Evolutionary conservation across 2,888 invertebrate genomes (phyloP), one percentile per base, ranked within the genome.

Genomic region (Rhingia rostrata): DNA sequence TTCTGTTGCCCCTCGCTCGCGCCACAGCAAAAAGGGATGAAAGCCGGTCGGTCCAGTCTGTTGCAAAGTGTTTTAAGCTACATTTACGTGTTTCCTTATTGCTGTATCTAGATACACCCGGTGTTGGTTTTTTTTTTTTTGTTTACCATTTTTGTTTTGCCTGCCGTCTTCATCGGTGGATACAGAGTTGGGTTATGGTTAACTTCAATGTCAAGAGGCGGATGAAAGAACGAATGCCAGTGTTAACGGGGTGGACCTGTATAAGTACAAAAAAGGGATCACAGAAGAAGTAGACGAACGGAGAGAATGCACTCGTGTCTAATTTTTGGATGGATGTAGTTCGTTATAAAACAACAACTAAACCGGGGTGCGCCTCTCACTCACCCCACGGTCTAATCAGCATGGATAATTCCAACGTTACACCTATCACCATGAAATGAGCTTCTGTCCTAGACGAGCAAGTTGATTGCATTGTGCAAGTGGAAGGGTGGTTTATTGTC

Each of bases 391-490:
- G 74, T 74, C 69, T 79, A 70, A 79, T 70, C 79, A 70, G 66
- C 74, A 79, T 35, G 70, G 84, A 74, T 84, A 80, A 70, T 66
- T 70, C 61, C 56, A 61, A 84, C 69, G 74, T 72, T 74, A 84
- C 80, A 84, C 84, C 80, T 84, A 80, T 84, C 84, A 74, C 43
- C 74, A 73, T 64, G 60, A 53, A 67, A 73, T 61, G 66, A 67
- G 49, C 53, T 63, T 64, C 67, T 35, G 49, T 61, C 39, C 53
- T 39, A 53, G 66, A 54, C 39, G 14, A 64, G 14, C 53, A 60
- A 74, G 70, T 64, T 84, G 80, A 84, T 79, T 84, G 74, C 84
- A 75, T 61, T 84, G 79, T 74, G 69, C 64, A 70, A 22, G 9
- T 30, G 49, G 10, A 60, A 58, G 63, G 74, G 72, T 63, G 54